Conservation (phyloP, 1,140 invertebrate genomes). For the Pseudomyrmex concolor region DNA sequence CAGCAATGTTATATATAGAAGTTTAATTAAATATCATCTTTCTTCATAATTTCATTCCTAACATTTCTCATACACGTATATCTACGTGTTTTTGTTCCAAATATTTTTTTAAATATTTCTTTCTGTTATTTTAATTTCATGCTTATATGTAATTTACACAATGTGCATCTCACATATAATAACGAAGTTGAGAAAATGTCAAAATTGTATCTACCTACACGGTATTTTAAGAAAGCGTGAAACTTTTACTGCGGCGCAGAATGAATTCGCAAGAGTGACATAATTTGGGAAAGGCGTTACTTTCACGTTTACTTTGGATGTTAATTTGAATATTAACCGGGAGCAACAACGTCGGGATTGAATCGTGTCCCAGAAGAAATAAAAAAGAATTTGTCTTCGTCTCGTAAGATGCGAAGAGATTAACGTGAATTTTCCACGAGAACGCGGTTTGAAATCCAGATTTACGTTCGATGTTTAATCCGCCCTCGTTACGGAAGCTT, state of each 20-base stretch:
- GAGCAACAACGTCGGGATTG: neutral
- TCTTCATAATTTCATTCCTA: neutral
- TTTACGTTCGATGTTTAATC: conserved; percentile 58
- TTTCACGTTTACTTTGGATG: no score
- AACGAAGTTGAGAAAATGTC: neutral
- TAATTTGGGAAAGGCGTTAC: neutral
- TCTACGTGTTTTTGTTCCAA: neutral
- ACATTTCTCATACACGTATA: neutral
- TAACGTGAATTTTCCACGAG: conserved; percentile 46
- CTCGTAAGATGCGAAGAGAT: conserved; percentile 37
- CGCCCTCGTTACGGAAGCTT: conserved; percentile 38
- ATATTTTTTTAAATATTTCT: neutral
- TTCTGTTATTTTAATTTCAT: neutral
- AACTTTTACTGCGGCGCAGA: neutral
- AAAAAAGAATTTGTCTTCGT: conserved; percentile 14
- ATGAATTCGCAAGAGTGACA: neutral
- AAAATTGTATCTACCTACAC: no score
- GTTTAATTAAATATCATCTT: neutral
- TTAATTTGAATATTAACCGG: conserved; percentile 18
- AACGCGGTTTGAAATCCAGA: conserved; percentile 24
- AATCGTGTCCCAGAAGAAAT: neutral
- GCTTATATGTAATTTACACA: no score
- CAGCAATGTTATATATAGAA: neutral
- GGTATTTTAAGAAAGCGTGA: neutral
- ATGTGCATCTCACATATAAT: no score